phyloP scores from a whole-genome alignment of 2,888 invertebrate genomes.

The Aleiodes leptofemur region DNA sequence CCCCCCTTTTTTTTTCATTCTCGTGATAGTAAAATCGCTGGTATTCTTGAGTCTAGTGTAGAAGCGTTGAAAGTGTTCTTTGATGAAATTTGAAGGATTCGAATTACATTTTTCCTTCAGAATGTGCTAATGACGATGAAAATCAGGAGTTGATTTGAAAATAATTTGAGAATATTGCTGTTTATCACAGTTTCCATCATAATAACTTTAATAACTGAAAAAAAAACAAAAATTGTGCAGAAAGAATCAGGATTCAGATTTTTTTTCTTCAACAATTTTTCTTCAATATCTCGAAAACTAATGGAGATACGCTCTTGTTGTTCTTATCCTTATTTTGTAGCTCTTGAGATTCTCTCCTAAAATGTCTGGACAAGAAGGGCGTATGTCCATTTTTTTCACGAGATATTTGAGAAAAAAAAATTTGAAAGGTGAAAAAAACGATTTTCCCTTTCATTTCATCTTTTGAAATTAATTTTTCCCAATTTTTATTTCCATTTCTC shows the following conservation, averaged over 20 bases:
- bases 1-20: too few species aligned
- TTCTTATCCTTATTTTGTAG: too few species aligned
- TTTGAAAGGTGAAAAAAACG: neutral
- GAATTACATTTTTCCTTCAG: neutral
- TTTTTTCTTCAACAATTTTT: too few species aligned
- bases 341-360: too few species aligned
- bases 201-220: neutral
- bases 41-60: too few species aligned
- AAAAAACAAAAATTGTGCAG: too few species aligned
- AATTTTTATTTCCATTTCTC: neutral
- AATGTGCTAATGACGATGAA: neutral
- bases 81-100: constrained; percentile 13
- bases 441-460: constrained; percentile 5
- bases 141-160: neutral
- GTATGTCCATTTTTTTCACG: too few species aligned
- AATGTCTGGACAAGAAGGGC: too few species aligned
- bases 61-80: constrained; percentile 15
- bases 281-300: too few species aligned
- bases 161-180: neutral
- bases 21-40: neutral
- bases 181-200: neutral
- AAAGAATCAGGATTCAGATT: too few species aligned
- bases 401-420: too few species aligned
- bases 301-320: too few species aligned
- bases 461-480: neutral